phyloP scores from a whole-genome alignment of 2,113 vertebrate species.

The Gobio gobio region DNA sequence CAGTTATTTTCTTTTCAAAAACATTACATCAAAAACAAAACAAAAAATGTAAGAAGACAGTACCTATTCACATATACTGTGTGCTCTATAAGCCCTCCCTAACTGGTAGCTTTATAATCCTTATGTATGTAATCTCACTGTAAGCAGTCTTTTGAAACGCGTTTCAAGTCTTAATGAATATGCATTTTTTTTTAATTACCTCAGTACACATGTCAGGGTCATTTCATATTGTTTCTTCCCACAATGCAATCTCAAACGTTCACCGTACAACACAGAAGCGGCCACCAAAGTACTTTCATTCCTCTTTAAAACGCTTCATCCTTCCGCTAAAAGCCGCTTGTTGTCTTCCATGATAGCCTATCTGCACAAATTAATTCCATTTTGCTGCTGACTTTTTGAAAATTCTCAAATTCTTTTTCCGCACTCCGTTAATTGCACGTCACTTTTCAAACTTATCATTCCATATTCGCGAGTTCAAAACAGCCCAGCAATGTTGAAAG shows the following conservation, averaged over 20 bases:
- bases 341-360: constrained; percentile 28
- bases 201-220: constrained; percentile 84
- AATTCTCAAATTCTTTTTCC: not conserved
- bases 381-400: constrained; percentile 1
- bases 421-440: constrained; percentile 5
- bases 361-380: constrained; percentile 31
- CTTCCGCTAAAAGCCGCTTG: not conserved
- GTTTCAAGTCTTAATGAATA: constrained; percentile 84
- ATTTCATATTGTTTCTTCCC: constrained; percentile 87
- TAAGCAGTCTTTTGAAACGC: constrained; percentile 80
- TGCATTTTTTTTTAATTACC: constrained; percentile 85
- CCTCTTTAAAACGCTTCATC: constrained; percentile 74
- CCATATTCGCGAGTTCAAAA: constrained; percentile 21
- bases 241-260: constrained; percentile 84
- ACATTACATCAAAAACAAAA: not conserved
- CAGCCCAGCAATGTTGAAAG: constrained; percentile 24
- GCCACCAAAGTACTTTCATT: constrained; percentile 83
- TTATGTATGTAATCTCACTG: constrained; percentile 57
- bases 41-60: not conserved
- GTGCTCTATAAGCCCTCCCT: not conserved
- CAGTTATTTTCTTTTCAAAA: not conserved
- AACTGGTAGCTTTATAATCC: constrained; percentile 49
- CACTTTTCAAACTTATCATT: constrained; percentile 29
- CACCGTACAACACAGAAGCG: constrained; percentile 82
- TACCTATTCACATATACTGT: not conserved